Evolutionary conservation across 2,113 vertebrate species (phyloP).

Genomic region (Hucho hucho): DNA sequence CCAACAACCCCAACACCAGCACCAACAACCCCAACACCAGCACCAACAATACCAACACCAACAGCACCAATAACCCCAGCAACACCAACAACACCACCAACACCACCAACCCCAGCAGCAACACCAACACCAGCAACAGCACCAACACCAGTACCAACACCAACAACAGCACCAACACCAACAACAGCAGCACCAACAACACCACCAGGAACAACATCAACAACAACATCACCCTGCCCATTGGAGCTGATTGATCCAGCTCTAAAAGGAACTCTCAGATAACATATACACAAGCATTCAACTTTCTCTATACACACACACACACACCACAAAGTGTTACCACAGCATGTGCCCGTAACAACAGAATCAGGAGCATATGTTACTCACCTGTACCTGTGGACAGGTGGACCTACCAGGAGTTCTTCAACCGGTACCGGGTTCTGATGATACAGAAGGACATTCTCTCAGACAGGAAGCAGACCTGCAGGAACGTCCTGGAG

Average conservation of each 20-base stretch:
- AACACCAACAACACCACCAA: too few relatives aligned
- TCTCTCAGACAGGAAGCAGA: slow-evolving; percentile 85
- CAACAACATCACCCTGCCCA: too few relatives aligned
- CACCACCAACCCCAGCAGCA: fast-evolving
- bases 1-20: fast-evolving
- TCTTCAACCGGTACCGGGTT: slow-evolving; percentile 92
- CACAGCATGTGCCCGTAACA: background rate
- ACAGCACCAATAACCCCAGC: fast-evolving
- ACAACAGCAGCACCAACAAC: too few relatives aligned
- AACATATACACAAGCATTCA: too few relatives aligned
- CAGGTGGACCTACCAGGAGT: slow-evolving; percentile 98
- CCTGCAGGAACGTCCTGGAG: slow-evolving; percentile 87
- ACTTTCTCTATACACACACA: background rate
- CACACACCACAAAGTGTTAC: background rate
- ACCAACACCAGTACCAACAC: too few relatives aligned
- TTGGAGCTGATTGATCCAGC: too few relatives aligned
- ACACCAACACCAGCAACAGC: too few relatives aligned
- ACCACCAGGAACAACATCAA: fast-evolving
- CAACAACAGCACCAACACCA: too few relatives aligned
- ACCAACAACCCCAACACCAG: too few relatives aligned
- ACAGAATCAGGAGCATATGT: background rate
- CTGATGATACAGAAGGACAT: slow-evolving; percentile 93
- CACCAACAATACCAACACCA: too few relatives aligned
- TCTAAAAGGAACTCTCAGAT: background rate
- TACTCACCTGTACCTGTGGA: slow-evolving; percentile 21